Base-by-base conservation (phyloP, 2,113 vertebrate species). In the Recurvirostra avosetta region DNA sequence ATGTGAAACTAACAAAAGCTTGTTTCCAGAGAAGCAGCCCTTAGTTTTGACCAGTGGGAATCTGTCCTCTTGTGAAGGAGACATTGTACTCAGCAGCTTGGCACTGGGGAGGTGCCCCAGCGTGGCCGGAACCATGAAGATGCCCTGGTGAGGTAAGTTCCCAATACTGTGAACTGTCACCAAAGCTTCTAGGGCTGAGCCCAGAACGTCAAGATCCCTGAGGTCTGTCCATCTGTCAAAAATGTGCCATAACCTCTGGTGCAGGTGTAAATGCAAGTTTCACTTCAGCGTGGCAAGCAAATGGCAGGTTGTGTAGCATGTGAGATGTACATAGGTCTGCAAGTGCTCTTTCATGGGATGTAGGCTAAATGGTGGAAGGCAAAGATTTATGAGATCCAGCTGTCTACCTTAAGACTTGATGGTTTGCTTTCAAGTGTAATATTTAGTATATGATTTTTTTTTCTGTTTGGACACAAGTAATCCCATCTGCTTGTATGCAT, bases 81-180 rank as follows among this genome's bases (percentile, higher is more conserved):
- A 76, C 56, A 9, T n/a, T 27, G 59, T 86, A 20, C 72, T 45
- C 85, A 59, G 90, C 8, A 15, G 53, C 41, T 40, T 41, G 30
- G 63, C 16, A 5, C 38, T 59, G 84, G 29, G 11, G 88, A 40
- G 72, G n/a, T 75, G 41, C 36, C 30, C 98, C 98, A 62, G 95
- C 2, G 0, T 4, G 20, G 62, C 49, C 56, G 36, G 65, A 80
- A 80, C 63, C n/a, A 9, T 71, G 79, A 95, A 92, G 90, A 27
- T 92, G 88, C 77, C 47, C 98, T 98, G 68, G 88, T 97, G 97
- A 97, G 63, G 26, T 68, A 26, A 12, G 34, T 11, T 63, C 29
- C 68, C 25, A 30, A 49, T 26, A 36, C 49, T 40, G 22, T 38
- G 49, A 34, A 43, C 68, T 4, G 4, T 29, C 49, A 67, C 34